phyloP scores from a whole-genome alignment of 2,113 vertebrate genomes.

The Pongo abelii region DNA sequence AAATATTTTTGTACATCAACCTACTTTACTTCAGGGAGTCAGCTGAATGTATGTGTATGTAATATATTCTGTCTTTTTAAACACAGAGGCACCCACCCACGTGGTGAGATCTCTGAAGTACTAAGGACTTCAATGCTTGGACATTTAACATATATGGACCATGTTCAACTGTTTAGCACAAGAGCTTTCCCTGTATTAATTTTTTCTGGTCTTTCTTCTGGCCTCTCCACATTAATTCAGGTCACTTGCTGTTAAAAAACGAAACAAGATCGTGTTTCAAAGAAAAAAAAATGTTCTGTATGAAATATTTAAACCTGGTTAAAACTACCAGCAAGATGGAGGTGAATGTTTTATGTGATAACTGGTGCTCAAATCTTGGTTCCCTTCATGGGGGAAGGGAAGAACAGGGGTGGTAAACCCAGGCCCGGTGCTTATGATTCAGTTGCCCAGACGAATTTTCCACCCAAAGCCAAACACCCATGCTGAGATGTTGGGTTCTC shows the following conservation, averaged over 20 bases:
- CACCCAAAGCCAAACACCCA: not conserved
- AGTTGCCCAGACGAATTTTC: not conserved
- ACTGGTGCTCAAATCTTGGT: not conserved
- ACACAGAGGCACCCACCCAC: too few relatives aligned
- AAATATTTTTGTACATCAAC: not conserved
- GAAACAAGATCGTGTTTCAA: conserved; percentile 63
- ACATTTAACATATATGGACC: not conserved
- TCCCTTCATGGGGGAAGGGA: not conserved
- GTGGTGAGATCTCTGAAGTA: not conserved
- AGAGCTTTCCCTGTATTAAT: not conserved
- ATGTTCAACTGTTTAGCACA: not conserved
- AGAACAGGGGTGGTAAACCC: not conserved
- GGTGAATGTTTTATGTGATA: conserved; percentile 66
- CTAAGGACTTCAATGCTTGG: not conserved
- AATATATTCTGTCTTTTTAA: not conserved
- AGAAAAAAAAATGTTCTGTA: conserved; percentile 72
- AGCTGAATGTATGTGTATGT: not conserved
- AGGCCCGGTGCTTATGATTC: not conserved
- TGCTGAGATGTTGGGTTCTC: not conserved
- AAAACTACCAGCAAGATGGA: conserved; percentile 58
- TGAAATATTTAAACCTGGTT: conserved; percentile 74
- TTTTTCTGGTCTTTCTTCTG: not conserved
- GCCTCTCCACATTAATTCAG: conserved; percentile 62
- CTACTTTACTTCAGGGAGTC: not conserved
- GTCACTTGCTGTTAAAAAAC: conserved; percentile 29